A percentile compares a stretch with the other conserved stretches of the same genome.
Evolutionary conservation across 2,113 vertebrate species (phyloP).

Genomic region (Oceanodroma tethys): DNA sequence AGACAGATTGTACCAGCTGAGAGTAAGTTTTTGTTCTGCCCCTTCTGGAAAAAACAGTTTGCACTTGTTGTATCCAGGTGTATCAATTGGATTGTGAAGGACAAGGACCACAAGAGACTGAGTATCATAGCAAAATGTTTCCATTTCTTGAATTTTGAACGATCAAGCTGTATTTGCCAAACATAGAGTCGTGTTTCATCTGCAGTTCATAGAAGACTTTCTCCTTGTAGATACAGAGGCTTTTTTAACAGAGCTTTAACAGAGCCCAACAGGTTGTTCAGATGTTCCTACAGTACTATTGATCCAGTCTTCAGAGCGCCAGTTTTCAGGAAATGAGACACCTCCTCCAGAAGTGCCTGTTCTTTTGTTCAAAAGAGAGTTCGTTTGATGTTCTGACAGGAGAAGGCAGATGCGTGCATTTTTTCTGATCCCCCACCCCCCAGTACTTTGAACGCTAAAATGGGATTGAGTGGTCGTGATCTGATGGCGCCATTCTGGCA

Average conservation of each 20-base stretch:
- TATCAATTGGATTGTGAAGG: not conserved
- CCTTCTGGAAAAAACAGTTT: not conserved
- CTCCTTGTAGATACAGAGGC: not conserved
- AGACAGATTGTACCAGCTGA: not conserved
- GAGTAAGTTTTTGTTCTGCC: not conserved
- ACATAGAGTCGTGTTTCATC: not conserved
- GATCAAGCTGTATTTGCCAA: not conserved
- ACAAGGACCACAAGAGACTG: not conserved
- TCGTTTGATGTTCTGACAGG: not conserved
- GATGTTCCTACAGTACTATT: not conserved
- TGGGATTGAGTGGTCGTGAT: not conserved
- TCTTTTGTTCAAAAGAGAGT: not conserved
- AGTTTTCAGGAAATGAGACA: not conserved
- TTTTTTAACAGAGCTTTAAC: not conserved
- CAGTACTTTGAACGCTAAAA: not conserved
- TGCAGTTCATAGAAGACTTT: not conserved
- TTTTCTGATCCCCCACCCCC: not conserved
- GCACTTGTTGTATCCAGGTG: not conserved
- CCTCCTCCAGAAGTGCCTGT: not conserved
- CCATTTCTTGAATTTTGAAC: not conserved
- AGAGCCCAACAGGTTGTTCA: not conserved
- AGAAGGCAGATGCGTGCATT: not conserved
- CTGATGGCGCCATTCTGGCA: not conserved
- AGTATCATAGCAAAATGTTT: not conserved
- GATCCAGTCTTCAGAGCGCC: not conserved